Percentiles rank a stretch among this genome's conserved stretches.
phyloP scores from a whole-genome alignment of 2,797 vertebrate species.

The Eulemur coronatus region DNA sequence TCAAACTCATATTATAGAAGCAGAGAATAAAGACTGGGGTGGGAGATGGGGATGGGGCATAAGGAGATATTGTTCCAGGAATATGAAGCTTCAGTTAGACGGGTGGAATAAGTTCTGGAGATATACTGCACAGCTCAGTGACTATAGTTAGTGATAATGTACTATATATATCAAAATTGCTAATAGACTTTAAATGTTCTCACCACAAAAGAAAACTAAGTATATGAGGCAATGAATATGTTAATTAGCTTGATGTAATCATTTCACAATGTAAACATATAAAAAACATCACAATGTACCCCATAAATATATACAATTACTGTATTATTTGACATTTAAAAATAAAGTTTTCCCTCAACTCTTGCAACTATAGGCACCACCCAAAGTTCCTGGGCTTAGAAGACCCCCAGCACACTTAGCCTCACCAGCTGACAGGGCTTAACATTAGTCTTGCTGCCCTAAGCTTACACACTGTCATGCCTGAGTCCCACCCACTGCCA shows the following conservation, averaged over 20 bases:
- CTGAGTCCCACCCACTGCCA: background rate
- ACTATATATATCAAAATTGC: background rate
- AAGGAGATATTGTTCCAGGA: background rate
- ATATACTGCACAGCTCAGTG: background rate
- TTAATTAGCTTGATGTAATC: background rate
- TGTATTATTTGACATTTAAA: background rate
- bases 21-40: background rate
- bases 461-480: background rate
- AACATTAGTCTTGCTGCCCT: background rate
- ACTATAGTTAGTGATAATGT: background rate
- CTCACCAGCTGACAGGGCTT: background rate
- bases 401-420: background rate
- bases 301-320: background rate
- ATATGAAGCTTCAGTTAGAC: background rate
- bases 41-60: background rate
- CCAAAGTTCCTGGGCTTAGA: background rate
- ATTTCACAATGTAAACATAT: background rate
- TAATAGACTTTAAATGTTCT: background rate
- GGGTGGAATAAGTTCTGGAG: background rate
- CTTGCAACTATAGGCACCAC: background rate
- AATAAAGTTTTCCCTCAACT: background rate
- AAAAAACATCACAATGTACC: background rate
- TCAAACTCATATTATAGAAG: background rate
- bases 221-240: background rate
- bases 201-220: background rate